phyloP scores from a whole-genome alignment of 2,113 vertebrate species.

The human region DNA sequence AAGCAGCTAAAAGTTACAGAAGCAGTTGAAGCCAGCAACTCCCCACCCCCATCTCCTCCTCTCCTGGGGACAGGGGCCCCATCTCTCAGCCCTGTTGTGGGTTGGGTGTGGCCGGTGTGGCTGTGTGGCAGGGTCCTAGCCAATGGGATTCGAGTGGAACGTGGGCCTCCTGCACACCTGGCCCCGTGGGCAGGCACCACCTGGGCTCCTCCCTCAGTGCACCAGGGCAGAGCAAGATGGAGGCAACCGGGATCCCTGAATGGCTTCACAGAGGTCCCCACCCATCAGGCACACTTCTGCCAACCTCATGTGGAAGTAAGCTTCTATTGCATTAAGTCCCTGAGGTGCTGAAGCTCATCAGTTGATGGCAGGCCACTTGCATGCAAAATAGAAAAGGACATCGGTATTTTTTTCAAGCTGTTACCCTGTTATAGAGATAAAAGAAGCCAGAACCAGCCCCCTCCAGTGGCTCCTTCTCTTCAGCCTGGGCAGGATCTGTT shows the following conservation, averaged over 20 bases:
- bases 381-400: neutral
- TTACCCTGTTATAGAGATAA: neutral
- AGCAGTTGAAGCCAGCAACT: neutral
- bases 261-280: neutral
- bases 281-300: neutral
- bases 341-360: neutral
- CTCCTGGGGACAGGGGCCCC: neutral
- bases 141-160: neutral
- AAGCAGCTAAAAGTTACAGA: neutral
- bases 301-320: neutral
- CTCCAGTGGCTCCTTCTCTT: fast-evolving
- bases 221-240: neutral
- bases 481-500: neutral
- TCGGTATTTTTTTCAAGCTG: neutral
- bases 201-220: neutral
- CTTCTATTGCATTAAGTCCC: fast-evolving
- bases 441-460: neutral
- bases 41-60: neutral
- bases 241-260: neutral
- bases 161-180: neutral
- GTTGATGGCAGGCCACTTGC: neutral
- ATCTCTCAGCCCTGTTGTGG: neutral
- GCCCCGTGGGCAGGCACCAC: too few species aligned
- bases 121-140: neutral
- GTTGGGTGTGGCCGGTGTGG: neutral